Percentiles rank a stretch among this genome's conserved stretches.
These are phyloP conservation scores for Dryobates pubescens DNA, from an alignment of 2,797 vertebrate genomes.

Conservation along the genomic window DNA sequence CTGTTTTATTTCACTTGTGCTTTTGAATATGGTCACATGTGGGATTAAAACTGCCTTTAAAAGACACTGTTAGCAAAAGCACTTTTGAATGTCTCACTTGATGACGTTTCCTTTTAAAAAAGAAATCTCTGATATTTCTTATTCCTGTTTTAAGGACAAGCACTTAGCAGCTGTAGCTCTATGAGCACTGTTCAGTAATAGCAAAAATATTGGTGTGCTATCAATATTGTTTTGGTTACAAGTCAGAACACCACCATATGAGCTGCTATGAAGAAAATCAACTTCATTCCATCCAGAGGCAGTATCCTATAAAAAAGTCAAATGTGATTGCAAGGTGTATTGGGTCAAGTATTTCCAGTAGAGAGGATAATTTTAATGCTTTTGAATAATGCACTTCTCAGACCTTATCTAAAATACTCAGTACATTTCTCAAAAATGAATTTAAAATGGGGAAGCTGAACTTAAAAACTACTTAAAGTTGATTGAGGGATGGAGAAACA, in stretches of 20 bases:
- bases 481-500: conserved; percentile 10
- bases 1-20: neutral
- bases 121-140: neutral
- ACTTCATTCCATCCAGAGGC: neutral
- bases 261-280: neutral
- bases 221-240: neutral
- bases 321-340: neutral
- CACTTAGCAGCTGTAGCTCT: neutral
- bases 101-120: neutral
- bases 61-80: neutral
- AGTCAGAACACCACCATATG: neutral
- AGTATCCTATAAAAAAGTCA: neutral
- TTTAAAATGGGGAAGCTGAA: neutral
- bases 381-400: neutral
- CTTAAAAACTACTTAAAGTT: conserved; percentile 22
- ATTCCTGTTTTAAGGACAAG: neutral
- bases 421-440: neutral
- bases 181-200: neutral
- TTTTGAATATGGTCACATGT: neutral
- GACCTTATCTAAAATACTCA: neutral
- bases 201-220: neutral
- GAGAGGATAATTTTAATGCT: neutral
- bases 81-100: neutral
- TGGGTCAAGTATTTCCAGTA: neutral
- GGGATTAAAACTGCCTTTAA: neutral